phyloP scores from a whole-genome alignment of 2,888 invertebrate genomes.

The Sarcophaga subvicina region DNA sequence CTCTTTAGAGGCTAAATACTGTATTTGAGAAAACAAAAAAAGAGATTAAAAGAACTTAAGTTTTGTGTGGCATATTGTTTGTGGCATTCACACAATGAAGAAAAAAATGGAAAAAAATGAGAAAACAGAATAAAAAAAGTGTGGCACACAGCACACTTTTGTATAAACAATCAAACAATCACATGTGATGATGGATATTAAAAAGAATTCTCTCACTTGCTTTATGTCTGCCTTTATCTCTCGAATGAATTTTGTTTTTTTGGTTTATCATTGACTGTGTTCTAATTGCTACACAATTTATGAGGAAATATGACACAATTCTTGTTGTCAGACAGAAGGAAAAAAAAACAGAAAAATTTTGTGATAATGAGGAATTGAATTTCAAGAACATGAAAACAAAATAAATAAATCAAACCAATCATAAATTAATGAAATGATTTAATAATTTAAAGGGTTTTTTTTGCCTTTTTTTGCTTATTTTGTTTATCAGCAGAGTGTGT shows the following conservation, averaged over 20 bases:
- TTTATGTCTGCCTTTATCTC: not conserved
- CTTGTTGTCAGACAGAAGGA: constrained; percentile 26
- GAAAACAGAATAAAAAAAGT: constrained; percentile 16
- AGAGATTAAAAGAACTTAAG: constrained; percentile 44
- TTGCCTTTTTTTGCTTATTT: too few relatives aligned
- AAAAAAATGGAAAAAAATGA: too few relatives aligned
- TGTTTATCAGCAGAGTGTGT: too few relatives aligned
- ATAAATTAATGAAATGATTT: not conserved
- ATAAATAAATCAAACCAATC: constrained; percentile 45
- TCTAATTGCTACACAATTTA: constrained; percentile 34
- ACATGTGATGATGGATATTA: constrained; percentile 60
- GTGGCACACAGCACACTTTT: constrained; percentile 42
- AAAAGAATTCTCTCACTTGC: constrained; percentile 49
- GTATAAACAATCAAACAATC: constrained; percentile 48
- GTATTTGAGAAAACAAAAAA: constrained; percentile 24
- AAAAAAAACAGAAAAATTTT: not conserved
- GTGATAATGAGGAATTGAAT: constrained; percentile 29
- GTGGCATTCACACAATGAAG: not conserved
- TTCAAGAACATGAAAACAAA: constrained; percentile 48
- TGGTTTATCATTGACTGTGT: too few relatives aligned
- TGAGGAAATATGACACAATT: constrained; percentile 39
- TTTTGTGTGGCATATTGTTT: constrained; percentile 11
- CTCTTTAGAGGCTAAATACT: not conserved
- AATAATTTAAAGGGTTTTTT: not conserved
- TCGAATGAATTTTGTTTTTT: too few relatives aligned